phyloP scores from a whole-genome alignment of 2,888 invertebrate genomes.

The Cybosia mesomella region DNA sequence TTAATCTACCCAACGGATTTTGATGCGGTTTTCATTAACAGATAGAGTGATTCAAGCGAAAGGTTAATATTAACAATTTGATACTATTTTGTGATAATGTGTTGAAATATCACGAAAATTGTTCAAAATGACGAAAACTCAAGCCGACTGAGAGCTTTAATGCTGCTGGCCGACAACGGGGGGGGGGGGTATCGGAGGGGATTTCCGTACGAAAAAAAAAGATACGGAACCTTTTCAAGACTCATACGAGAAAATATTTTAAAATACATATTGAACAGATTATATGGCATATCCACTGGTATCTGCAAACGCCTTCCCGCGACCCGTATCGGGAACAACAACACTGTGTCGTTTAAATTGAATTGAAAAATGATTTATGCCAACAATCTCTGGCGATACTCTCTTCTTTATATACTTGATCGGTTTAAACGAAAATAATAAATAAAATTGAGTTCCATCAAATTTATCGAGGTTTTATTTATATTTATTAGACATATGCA shows the following conservation, averaged over 20 bases:
- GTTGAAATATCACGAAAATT: too few relatives aligned
- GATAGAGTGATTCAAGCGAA: too few relatives aligned
- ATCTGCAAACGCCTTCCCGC: constrained; percentile 44
- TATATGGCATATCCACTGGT: constrained; percentile 57
- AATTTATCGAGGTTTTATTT: constrained; percentile 62
- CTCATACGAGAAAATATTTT: neutral
- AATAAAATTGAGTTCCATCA: constrained; percentile 65
- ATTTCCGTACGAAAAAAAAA: too few relatives aligned
- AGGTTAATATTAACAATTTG: too few relatives aligned
- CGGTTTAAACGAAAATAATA: constrained; percentile 75
- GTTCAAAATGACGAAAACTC: too few relatives aligned
- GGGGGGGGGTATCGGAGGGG: too few relatives aligned
- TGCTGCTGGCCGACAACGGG: too few relatives aligned
- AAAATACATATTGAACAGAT: constrained; percentile 33
- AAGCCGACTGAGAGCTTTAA: too few relatives aligned
- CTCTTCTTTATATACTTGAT: constrained; percentile 76
- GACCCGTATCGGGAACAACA: constrained; percentile 72
- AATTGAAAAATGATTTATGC: constrained; percentile 85
- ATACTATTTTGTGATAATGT: too few relatives aligned
- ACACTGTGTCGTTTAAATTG: constrained; percentile 82
- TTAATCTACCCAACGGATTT: too few relatives aligned
- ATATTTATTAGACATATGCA: constrained; percentile 60
- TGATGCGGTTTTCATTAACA: too few relatives aligned
- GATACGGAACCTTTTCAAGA: neutral
- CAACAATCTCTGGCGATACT: constrained; percentile 78